Evolutionary conservation across 92 coral and sea anemone genomes (phyloP).

Genomic region (Palythoa caribaeorum): DNA sequence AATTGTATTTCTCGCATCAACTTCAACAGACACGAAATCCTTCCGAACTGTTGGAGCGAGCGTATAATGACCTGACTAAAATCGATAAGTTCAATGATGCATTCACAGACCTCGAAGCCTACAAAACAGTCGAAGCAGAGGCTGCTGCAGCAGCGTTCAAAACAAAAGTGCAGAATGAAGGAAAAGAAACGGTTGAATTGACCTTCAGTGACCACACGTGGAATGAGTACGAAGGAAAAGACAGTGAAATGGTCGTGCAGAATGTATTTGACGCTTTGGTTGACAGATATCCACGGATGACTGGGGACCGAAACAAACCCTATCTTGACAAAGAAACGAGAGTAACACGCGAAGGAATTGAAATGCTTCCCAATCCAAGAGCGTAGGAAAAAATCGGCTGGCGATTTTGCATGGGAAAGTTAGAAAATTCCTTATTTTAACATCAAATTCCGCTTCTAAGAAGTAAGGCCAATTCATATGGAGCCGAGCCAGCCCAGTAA

Average conservation of each 20-base stretch:
- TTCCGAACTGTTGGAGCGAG: slow-evolving; percentile 70
- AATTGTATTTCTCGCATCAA: slow-evolving; percentile 77
- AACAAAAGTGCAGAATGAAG: slow-evolving; percentile 76
- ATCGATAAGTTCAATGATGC: slow-evolving; percentile 76
- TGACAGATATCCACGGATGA: slow-evolving; percentile 84
- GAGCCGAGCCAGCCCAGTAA: no score
- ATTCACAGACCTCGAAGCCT: slow-evolving; percentile 79
- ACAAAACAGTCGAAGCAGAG: slow-evolving; percentile 73
- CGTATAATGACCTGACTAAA: slow-evolving; percentile 73
- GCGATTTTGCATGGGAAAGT: background rate
- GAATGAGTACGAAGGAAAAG: slow-evolving; percentile 74
- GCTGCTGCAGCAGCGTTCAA: slow-evolving; percentile 87
- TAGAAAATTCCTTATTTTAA: background rate
- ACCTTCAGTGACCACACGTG: slow-evolving; percentile 75
- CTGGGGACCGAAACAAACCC: slow-evolving; percentile 87
- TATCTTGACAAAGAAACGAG: slow-evolving; percentile 49
- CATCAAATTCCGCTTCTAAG: background rate
- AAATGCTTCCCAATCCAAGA: slow-evolving; percentile 22
- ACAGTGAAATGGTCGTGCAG: slow-evolving; percentile 61
- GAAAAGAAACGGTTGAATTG: slow-evolving; percentile 78
- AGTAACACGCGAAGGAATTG: background rate
- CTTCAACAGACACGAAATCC: slow-evolving; percentile 70
- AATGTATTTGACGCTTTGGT: slow-evolving; percentile 73
- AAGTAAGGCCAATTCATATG: no score
- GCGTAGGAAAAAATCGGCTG: background rate